Evolutionary conservation across 2,888 invertebrate species (phyloP), one percentile per base, ranked within the genome.

Genomic region (Pseudanteris insignis): DNA sequence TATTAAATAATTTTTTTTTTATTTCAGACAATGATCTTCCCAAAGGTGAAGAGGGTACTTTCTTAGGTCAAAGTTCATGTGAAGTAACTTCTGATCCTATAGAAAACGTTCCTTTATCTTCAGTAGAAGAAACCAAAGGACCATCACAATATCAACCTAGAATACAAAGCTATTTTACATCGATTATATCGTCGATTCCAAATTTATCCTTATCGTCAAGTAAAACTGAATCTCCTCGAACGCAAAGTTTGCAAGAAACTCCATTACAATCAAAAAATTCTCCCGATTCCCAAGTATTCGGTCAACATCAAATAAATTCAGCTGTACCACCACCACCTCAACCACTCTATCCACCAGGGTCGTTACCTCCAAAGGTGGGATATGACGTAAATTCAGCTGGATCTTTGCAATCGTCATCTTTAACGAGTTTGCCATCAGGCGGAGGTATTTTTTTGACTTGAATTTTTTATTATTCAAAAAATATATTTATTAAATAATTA

Each of bases 121-220:
- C 44, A 33, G 53, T 37, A 11, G 64, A 50, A 34, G 67, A 64
- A 13, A 32, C 25, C 4, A 64, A 55, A 14, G 58, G 58, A 15
- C 43, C 50, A 18, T 6, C 26, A 26, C 21, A 10, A 13, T 37
- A 5, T n/a, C 65, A 65, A 14, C 57, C 64, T n/a, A 63, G 55
- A 14, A 74, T 68, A 26, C 74, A 73, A 30, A 68, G 78, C 40
- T 79, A 78, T 28, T 73, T 79, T 43, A 73, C 77, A 2, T 75
- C 78, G 3, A 75, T 79, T 13, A 63, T 78, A 1, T 79, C 77
- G 1, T 78, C 79, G 2, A 47, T 78, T 24, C 78, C 78, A 3
- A 78, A 75, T 51, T 67, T 79, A 12, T 75, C 77, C 0, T 41
- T 79, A 14, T 70, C 77, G 6, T 66, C 75, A 18, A 72, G 67